phyloP scores from a whole-genome alignment of 2,797 vertebrate species.

The Neosilurus mollespiculum region DNA sequence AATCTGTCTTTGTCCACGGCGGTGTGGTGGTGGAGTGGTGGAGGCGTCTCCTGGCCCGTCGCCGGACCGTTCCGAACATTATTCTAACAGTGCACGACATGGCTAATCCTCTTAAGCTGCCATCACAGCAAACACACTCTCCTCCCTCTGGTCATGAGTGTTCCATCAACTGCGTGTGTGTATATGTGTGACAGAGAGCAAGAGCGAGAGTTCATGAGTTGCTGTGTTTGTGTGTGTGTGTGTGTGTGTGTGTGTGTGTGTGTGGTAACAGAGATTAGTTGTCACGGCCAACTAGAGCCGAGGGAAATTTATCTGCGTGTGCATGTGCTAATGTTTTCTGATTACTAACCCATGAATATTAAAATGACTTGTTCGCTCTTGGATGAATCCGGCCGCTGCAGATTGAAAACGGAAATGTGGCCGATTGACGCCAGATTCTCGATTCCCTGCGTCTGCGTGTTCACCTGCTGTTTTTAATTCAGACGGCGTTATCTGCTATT shows the following conservation, averaged over 20 bases:
- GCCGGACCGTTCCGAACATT: conserved; percentile 69
- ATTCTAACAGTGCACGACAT: conserved; percentile 70
- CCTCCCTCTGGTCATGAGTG: conserved; percentile 74
- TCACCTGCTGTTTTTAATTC: conserved; percentile 25
- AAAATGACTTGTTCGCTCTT: conserved; percentile 17
- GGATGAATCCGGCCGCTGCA: neutral
- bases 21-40: conserved; percentile 57
- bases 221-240: neutral
- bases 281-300: conserved; percentile 64
- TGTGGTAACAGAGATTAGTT: conserved; percentile 68
- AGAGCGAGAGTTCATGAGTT: neutral
- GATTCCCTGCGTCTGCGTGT: neutral
- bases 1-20: conserved; percentile 64
- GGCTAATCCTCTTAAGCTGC: conserved; percentile 76
- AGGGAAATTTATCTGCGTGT: conserved; percentile 48
- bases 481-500: conserved; percentile 59
- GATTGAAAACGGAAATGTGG: neutral
- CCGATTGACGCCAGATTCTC: conserved; percentile 11
- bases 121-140: conserved; percentile 59
- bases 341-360: conserved; percentile 69
- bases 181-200: neutral
- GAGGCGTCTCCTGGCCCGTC: conserved; percentile 67
- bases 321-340: conserved; percentile 56
- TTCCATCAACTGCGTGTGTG: conserved; percentile 57
- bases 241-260: conserved; percentile 19